A percentile compares a stretch with the other conserved stretches of the same genome.
Conservation (phyloP, 2,113 vertebrate genomes). For the Protobothrops flavoviridis region DNA sequence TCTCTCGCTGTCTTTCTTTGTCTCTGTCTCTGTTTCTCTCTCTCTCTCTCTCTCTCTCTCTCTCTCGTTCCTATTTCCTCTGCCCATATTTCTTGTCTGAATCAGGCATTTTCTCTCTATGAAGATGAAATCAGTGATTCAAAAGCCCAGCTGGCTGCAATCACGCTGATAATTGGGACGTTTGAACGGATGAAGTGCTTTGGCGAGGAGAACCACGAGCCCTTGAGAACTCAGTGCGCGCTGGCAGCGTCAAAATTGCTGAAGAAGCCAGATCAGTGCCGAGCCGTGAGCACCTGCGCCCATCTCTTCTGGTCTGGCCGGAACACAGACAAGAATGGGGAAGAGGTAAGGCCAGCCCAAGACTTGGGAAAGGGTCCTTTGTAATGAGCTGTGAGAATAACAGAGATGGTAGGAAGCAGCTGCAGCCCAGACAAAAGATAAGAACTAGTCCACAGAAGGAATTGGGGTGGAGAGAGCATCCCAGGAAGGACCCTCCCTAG, state of each 20-base stretch:
- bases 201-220: constrained; percentile 97
- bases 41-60: background rate
- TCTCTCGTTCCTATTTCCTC: no score
- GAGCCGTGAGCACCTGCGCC: constrained; percentile 95
- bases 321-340: constrained; percentile 93
- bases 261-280: constrained; percentile 96
- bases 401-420: background rate
- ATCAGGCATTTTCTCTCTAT: constrained; percentile 94
- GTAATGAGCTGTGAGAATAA: background rate
- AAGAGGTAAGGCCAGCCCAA: constrained; percentile 80
- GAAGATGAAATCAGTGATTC: constrained; percentile 99
- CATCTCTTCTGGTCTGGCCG: constrained; percentile 97
- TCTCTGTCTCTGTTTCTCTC: background rate
- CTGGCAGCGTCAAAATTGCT: constrained; percentile 95
- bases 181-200: constrained; percentile 96
- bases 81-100: constrained; percentile 2
- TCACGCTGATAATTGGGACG: constrained; percentile 96
- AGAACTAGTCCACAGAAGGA: background rate
- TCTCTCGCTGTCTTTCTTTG: no score
- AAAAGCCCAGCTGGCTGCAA: constrained; percentile 97
- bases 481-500: background rate
- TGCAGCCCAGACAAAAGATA: background rate
- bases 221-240: constrained; percentile 93
- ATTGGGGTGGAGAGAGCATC: background rate
- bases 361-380: background rate